Base-by-base conservation (phyloP, 2,888 invertebrate genomes). In the Cheilosia scutellata region DNA sequence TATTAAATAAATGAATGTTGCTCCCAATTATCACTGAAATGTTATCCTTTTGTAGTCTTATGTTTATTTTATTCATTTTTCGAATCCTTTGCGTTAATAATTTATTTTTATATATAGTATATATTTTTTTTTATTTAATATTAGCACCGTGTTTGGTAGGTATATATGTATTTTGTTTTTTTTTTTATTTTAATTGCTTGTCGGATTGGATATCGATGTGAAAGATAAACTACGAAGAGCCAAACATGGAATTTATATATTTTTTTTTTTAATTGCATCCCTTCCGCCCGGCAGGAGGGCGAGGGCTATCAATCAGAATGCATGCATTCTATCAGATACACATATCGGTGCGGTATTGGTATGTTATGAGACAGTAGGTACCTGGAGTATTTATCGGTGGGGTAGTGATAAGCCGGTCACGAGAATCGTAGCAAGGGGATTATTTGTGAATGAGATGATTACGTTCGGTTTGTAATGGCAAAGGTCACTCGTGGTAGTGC, bases 1-100 rank as follows among this genome's bases (percentile, higher is more conserved):
- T 76, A 87, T 86, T 86, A 82, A 86, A 82, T 82, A 87, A 87
- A 82, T 82, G 74, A 78, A 82, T 82, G 87, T 87, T 87, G 77
- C 82, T 78, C 72, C 82, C 87, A 87, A 87, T 87, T 87, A 78
- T 77, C 87, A 78, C 87, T 60, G 82, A 71, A 82, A 87, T 78
- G 78, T 74, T 82, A 87, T 77, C 86, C 82, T 65, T 58, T 53
- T 70, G 77, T 70, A 77, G 71, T 72, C 79, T 74, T 75, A 62
- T 75, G 53, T 76, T 76, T 74, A 68, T 25, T 70, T 76, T 75
- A 65, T 77, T 44, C 70, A 65, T 79, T 71, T n/a, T 68, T 55
- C 62, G 47, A 47, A 55, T 74, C 65, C 58, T 72, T 58, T 82
- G 47, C 71, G 49, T 72, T 86, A 57, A 76, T 82, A 53, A 68